Evolutionary conservation across 2,113 vertebrate species (phyloP), one percentile per base, ranked within the genome.

Genomic region (crab-eating macaque (Macaca fascicularis)): DNA sequence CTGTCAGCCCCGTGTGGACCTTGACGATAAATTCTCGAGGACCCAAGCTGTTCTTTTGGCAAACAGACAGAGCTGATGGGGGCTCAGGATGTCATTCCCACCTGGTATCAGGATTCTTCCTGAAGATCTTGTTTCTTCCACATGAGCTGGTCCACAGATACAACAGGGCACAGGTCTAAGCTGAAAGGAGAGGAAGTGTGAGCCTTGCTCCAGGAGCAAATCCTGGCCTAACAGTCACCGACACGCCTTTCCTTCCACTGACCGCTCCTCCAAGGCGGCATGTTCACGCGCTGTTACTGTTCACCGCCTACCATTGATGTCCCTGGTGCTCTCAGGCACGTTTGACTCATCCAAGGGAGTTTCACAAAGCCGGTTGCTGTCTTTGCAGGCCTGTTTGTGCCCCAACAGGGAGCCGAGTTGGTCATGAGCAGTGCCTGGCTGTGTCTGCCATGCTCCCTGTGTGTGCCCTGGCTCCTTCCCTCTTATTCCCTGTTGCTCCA

Each of bases 331-430:
- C 38, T 80, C 74, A 25, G 19, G 3, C 69, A 25, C 11, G 38
- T 23, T 52, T 38, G 88, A 8, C 74, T 2, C 3, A 4, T 48
- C 55, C 1, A 0, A 14, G 35, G 30, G 4, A 0, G 0, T 2
- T 8, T 81, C 2, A 0, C 8, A 40, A 48, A 76, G 50, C 69
- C 69, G 6, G 13, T 35, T 9, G 19, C 45, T 45, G 43, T 74
- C 59, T 67, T 75, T 74, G 38, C 30, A 17, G 57, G 72, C 25
- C 72, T 25, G 8, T 35, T 35, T 59, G 11, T 90, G 35, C 38
- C 70, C 50, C 12, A 23, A 0, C 3, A 3, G 20, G 35, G 32
- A 25, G 19, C 72, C 72, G 8, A 0, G 69, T 61, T 45, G 32
- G 80, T 83, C 38, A 14, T 20, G 25, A 79, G 76, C 80, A 23